Evolutionary conservation across 2,113 vertebrate species (phyloP), one percentile per base, ranked within the genome.

Genomic region (Scortum barcoo): DNA sequence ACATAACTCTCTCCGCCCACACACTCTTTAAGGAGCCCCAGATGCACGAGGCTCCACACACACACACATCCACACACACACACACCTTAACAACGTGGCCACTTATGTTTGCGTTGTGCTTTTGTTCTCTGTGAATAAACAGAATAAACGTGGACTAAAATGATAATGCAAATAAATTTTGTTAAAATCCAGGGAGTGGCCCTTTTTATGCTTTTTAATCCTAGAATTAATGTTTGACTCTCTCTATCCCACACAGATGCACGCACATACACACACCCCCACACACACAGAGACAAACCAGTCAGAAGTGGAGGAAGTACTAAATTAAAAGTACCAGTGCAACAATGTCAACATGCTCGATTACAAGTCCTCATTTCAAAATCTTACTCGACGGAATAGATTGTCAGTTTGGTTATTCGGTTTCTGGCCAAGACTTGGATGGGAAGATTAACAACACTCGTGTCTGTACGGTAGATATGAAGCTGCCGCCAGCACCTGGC

Each of bases 1-100:
- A 88, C 79, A 93, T 48, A 88, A 87, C 76, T 93, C 87, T 61
- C 65, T 76, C 80, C 68, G 33, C 89, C 91, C 88, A 92, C 90
- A 63, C 77, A 60, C 83, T 72, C 62, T 89, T 90, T 79, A 86
- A 85, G 76, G 50, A 90, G 84, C 81, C 85, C 83, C 85, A 89
- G 85, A 89, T 89, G 89, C 77, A 73, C 11, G 24, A 78, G 61
- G 72, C 19, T 57, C 61, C 22, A 50, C 44, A 44, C 54, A 54
- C 36, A 48, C 26, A 16, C 28, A 36, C 72, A 61, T 20, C 42
- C 53, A 53, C 38, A 28, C 56, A 78, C 58, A 54, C 42, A 76
- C 75, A 67, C 75, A 86, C 78, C 46, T 78, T 44, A 67, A 16
- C 84, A 44, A 77, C 58, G 36, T 56, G 42, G 36, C 12, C 24